Base-by-base conservation (phyloP, 2,113 vertebrate genomes). In the Nannospalax galili region DNA sequence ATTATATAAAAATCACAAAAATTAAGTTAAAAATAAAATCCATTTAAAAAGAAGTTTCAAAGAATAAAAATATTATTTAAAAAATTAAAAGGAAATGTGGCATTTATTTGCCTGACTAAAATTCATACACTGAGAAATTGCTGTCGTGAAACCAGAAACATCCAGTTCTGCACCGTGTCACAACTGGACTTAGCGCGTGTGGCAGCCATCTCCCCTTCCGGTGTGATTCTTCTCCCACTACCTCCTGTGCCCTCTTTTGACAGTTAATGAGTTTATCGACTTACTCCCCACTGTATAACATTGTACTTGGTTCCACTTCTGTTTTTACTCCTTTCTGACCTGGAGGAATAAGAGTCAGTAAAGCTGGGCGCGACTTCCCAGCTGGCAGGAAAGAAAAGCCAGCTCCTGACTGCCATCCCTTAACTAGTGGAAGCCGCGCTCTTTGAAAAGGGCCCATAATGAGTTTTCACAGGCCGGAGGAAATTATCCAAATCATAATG, bases 401-500 rank as follows among this genome's bases (percentile, higher is more conserved):
- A 60, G 14, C 4, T 60, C n/a, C 69, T 94, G 92, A 70, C 89
- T 79, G 86, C 24, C 32, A 75, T 70, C 56, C 24, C 24, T 85
- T 64, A 79, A 89, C 74, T 77, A 62, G 16, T 30, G 7, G 37
- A 84, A 85, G 42, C 15, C 30, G 80, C 30, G 14, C 7, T 85
- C 40, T 94, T 88, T 93, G 69, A 93, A 95, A 89, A 77, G 28
- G 56, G 78, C n/a, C 45, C 37, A 9, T 88, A 93, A 91, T 74
- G 81, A 95, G 40, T 96, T 96, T 95, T 92, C 74, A 88, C 7
- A 62, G 65, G 86, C 92, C 77, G 92, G 73, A 93, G 20, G 35
- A 94, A 96, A 95, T 79, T 91, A 95, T n/a, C 58, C 86, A 96
- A 91, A 92, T 32, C 12, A 14, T 89, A 92, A 75, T 42, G 35